phyloP scores from a whole-genome alignment of 2,797 vertebrate genomes.

The Sus cebifrons region DNA sequence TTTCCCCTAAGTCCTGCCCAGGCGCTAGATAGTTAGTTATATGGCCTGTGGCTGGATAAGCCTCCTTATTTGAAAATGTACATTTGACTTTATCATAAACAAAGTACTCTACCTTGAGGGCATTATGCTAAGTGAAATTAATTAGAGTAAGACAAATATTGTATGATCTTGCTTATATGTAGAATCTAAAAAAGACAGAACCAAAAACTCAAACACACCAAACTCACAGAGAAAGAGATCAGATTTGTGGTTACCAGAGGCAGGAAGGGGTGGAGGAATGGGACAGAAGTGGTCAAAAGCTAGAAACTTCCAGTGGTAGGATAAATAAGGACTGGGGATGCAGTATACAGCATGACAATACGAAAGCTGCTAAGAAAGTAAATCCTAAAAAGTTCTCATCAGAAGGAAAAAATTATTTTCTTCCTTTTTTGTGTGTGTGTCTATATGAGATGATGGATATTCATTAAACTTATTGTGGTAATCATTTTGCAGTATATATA shows the following conservation, averaged over 20 bases:
- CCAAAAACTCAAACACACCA: not conserved
- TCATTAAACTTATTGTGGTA: not conserved
- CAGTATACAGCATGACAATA: not conserved
- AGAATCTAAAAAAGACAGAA: not conserved
- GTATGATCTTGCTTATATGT: not conserved
- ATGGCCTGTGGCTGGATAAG: constrained; percentile 69
- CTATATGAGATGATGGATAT: not conserved
- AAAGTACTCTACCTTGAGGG: not conserved
- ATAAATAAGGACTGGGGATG: not conserved
- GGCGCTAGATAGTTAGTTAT: not conserved
- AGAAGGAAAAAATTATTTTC: not conserved
- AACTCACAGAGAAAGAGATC: not conserved
- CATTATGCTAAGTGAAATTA: constrained; percentile 20
- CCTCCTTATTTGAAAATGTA: constrained; percentile 74
- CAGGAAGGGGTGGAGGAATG: not conserved
- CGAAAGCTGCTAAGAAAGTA: not conserved
- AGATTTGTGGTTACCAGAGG: not conserved
- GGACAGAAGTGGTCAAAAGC: not conserved
- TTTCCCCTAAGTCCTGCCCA: constrained; percentile 25
- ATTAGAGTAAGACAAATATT: constrained; percentile 22
- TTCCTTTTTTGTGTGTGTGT: not conserved
- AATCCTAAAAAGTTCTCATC: not conserved
- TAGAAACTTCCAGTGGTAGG: not conserved
- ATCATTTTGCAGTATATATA: not conserved
- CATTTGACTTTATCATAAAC: constrained; percentile 71